Base-by-base conservation (phyloP, 2,888 invertebrate genomes). In the Caenorhabditis sulstoni region DNA sequence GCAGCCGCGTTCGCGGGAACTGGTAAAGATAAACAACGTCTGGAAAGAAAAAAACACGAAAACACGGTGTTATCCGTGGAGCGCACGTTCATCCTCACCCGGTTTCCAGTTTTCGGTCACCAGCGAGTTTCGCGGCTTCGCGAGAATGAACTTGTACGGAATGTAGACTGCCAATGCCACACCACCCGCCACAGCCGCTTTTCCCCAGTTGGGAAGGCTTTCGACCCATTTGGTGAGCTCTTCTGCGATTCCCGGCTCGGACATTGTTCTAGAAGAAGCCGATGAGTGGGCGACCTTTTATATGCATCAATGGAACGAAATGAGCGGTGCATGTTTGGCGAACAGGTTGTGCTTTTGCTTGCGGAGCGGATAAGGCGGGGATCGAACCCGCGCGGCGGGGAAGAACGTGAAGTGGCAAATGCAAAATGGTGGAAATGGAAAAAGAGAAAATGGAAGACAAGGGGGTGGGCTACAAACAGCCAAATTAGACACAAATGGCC, bases 1-100 rank as follows among this genome's bases (percentile, higher is more conserved):
- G 92, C 91, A 95, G 93, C 86, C 95, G 95, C 85, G 95, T 95
- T 90, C 96, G 94, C 85, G 95, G 94, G 91, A 96, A 95, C 92
- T 96, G 96, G 92, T 95, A 96, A 91, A 97, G 92, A 92, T 97
- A 97, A 85, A 96, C 95, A 88, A 95, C 93, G 92, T 96, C 96
- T 96, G 89, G 95, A 81, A 80, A 16, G 29, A 22, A 37, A 16
- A 23, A 29, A 7, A 29, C 7, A 45, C 2, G 11, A 29, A 3
- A 44, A 44, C 44, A 44, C 44, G 3, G 2, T n/a, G 3, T 44
- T 44, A n/a, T n/a, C n/a, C n/a, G n/a, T n/a, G n/a, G n/a, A n/a
- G n/a, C 44, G 11, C 11, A 11, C 44, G 5, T 3, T 29, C 29
- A 29, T 7, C 29, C 82, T 75, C 50, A 71, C 68, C 68, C 45